phyloP scores from a whole-genome alignment of 1,140 invertebrate species.

The Tetramorium parvispinum region DNA sequence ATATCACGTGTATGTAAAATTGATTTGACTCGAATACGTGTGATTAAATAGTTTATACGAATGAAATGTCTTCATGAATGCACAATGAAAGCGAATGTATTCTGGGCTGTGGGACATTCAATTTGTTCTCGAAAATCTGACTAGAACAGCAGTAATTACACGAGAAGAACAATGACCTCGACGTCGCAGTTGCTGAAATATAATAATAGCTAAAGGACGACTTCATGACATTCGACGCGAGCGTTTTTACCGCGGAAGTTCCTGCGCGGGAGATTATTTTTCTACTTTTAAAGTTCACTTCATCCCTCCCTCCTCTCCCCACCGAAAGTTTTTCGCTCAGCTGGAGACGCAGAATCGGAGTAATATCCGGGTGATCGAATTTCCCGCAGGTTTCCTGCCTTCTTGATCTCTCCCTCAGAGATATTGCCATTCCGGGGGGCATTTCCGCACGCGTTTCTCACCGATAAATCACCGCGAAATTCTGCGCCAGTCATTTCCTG shows the following conservation, averaged over 20 bases:
- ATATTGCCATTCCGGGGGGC: constrained; percentile 54
- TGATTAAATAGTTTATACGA: not conserved
- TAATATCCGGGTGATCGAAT: constrained; percentile 61
- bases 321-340: constrained; percentile 39
- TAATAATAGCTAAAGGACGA: constrained; percentile 13
- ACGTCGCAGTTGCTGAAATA: constrained; percentile 6
- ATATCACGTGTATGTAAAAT: not conserved
- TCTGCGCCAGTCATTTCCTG: constrained; percentile 43
- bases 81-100: not conserved
- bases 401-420: constrained; percentile 59
- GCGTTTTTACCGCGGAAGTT: constrained; percentile 6
- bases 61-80: no score
- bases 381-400: constrained; percentile 54
- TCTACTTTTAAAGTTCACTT: constrained; percentile 53
- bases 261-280: constrained; percentile 49
- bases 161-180: not conserved
- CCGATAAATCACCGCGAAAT: constrained; percentile 55
- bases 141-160: not conserved
- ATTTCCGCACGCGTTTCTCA: constrained; percentile 48
- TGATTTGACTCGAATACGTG: not conserved
- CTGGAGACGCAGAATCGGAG: constrained; percentile 55
- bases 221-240: constrained; percentile 16
- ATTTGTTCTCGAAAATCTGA: not conserved
- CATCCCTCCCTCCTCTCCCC: not conserved
- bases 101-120: not conserved